Evolutionary conservation across 2,113 vertebrate genomes (phyloP).

Genomic region (Ammodytes marinus): DNA sequence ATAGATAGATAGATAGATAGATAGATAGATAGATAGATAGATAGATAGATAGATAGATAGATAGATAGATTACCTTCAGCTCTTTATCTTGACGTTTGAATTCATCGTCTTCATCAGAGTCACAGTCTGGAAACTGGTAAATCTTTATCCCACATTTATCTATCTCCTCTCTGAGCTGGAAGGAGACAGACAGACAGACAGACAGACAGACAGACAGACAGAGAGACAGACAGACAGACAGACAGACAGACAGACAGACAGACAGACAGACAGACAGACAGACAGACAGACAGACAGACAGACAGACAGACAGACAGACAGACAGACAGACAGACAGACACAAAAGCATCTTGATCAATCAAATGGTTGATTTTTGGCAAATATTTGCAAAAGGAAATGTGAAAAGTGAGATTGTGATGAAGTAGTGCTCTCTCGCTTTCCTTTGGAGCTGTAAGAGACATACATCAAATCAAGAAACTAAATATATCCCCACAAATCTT

Average conservation of each 20-base stretch:
- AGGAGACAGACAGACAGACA: neutral
- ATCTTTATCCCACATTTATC: slow-evolving; percentile 80
- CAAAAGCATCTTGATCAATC: no score
- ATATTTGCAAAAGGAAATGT: no score
- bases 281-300: slow-evolving; percentile 3
- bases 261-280: neutral
- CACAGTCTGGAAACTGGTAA: slow-evolving; percentile 82
- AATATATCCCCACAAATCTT: no score
- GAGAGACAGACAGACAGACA: neutral
- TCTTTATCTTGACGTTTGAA: slow-evolving; percentile 79
- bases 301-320: neutral
- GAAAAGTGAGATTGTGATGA: no score
- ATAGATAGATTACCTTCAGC: slow-evolving; percentile 70
- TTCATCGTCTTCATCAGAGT: slow-evolving; percentile 83
- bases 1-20: no score
- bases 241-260: neutral
- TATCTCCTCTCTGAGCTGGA: slow-evolving; percentile 80
- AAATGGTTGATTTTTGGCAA: no score
- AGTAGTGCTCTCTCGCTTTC: no score
- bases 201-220: neutral
- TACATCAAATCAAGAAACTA: no score
- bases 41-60: no score
- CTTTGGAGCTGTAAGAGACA: no score
- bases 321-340: no score
- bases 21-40: neutral